These are phyloP conservation scores for Drosophila arizonae DNA, from an alignment of 1,140 invertebrate species.

Conservation along the genomic window DNA sequence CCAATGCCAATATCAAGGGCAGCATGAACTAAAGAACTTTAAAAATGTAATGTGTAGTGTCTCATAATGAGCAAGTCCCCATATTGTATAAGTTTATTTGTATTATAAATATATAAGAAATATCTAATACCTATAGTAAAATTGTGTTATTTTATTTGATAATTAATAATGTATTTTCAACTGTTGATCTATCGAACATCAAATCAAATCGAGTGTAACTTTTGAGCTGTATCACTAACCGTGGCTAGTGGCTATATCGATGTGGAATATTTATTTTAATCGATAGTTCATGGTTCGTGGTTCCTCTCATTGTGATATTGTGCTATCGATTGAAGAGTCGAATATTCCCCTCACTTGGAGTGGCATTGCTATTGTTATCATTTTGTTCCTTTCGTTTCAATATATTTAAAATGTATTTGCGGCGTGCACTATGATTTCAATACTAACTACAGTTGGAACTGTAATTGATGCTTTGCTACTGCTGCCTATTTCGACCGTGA, in stretches of 20 bases:
- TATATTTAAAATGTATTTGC: constrained; percentile 24
- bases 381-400: constrained; percentile 17
- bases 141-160: no score
- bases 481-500: constrained; percentile 28
- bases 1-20: constrained; percentile 35
- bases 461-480: constrained; percentile 40
- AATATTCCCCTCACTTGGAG: not conserved
- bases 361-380: constrained; percentile 25
- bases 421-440: constrained; percentile 32
- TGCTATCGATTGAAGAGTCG: not conserved
- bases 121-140: not conserved
- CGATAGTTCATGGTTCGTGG: no score
- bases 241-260: no score
- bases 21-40: constrained; percentile 17
- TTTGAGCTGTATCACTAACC: not conserved
- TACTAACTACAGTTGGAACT: constrained; percentile 16
- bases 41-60: not conserved
- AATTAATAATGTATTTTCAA: not conserved
- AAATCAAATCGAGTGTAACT: not conserved
- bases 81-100: not conserved
- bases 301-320: not conserved
- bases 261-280: not conserved
- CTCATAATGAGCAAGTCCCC: no score
- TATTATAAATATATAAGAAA: not conserved
- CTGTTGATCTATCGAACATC: not conserved